Evolutionary conservation across 2,888 invertebrate genomes (phyloP).

Genomic region (Stenichneumon culpator): DNA sequence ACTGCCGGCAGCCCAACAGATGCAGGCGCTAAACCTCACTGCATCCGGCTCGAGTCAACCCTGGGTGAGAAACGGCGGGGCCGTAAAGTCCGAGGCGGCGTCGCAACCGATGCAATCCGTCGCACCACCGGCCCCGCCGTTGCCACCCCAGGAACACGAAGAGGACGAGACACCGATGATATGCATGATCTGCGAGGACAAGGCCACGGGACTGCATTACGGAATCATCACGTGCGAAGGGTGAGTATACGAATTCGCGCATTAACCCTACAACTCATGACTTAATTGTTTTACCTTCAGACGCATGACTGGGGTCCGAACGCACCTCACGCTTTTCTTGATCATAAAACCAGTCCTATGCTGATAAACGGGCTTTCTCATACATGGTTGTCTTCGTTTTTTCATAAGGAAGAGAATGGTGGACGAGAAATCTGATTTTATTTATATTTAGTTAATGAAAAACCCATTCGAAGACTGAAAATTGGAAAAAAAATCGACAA

Average conservation of each 20-base stretch:
- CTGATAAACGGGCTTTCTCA: no score
- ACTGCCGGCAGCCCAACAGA: slow-evolving; percentile 92
- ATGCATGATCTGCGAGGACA: slow-evolving; percentile 99
- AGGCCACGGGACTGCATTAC: slow-evolving; percentile 98
- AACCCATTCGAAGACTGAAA: no score
- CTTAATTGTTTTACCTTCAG: no score
- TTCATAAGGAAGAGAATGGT: no score
- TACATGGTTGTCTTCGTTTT: no score
- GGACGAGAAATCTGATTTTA: no score
- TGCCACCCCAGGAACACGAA: slow-evolving; percentile 86
- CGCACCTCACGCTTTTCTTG: no score
- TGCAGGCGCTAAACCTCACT: slow-evolving; percentile 91
- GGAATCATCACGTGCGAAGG: slow-evolving; percentile 99
- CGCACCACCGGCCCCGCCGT: slow-evolving; percentile 84
- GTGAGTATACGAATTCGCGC: slow-evolving; percentile 84
- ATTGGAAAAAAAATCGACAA: no score
- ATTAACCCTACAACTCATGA: no score
- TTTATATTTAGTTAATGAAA: no score
- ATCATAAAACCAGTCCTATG: no score
- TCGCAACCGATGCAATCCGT: slow-evolving; percentile 79
- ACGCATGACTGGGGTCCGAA: no score
- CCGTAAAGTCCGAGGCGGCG: slow-evolving; percentile 80
- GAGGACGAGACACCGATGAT: slow-evolving; percentile 98
- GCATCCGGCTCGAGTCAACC: slow-evolving; percentile 82
- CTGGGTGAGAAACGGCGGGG: slow-evolving; percentile 83